These are phyloP conservation scores for Coleophora deauratella DNA, from an alignment of 2,888 invertebrate genomes.

Conservation along the genomic window DNA sequence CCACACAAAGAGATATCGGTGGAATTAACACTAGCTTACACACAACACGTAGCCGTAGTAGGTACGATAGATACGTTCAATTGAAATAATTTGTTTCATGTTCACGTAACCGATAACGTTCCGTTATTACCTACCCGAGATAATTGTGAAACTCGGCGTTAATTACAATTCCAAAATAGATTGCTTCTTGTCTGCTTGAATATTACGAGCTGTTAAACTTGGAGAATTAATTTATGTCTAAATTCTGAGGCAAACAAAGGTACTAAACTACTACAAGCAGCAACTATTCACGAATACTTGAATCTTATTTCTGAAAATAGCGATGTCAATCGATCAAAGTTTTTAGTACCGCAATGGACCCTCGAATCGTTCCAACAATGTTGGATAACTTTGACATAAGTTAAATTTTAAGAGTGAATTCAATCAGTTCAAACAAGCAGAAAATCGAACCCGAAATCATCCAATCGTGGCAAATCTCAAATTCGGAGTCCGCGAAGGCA, in stretches of 20 bases:
- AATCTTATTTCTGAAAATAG: too few relatives aligned
- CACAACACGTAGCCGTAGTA: constrained; percentile 10
- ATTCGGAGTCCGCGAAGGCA: constrained; percentile 65
- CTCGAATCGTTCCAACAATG: too few relatives aligned
- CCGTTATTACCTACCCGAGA: too few relatives aligned
- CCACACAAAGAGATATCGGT: constrained; percentile 42
- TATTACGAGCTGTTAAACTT: background rate
- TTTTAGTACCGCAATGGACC: too few relatives aligned
- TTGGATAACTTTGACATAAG: too few relatives aligned
- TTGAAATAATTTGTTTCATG: too few relatives aligned
- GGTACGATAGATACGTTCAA: background rate
- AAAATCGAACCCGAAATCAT: constrained; percentile 71
- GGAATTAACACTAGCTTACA: constrained; percentile 23
- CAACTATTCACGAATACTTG: too few relatives aligned
- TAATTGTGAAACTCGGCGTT: too few relatives aligned
- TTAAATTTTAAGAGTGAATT: constrained; percentile 55
- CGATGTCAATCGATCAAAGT: too few relatives aligned
- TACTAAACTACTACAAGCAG: too few relatives aligned
- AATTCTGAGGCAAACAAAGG: constrained; percentile 6
- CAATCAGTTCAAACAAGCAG: constrained; percentile 68
- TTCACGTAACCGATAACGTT: too few relatives aligned
- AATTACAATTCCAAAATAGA: background rate
- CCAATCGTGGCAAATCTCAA: constrained; percentile 69
- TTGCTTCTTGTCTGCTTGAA: background rate
- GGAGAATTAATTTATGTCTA: constrained; percentile 4